These are phyloP conservation scores for Merops nubicus DNA, from an alignment of 2,113 vertebrate species.

Conservation along the genomic window DNA sequence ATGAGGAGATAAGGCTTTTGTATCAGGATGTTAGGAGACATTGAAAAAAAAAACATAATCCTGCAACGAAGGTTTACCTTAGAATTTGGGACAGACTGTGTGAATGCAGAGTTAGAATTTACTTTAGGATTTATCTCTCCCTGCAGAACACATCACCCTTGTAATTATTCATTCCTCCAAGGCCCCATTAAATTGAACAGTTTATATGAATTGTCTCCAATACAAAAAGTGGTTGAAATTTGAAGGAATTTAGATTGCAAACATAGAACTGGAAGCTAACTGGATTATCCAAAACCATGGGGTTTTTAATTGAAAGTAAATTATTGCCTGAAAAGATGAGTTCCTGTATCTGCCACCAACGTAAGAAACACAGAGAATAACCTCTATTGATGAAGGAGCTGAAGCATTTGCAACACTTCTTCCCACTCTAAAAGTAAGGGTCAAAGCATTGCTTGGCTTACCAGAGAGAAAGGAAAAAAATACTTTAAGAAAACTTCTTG, in stretches of 20 bases:
- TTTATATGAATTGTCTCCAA: not conserved
- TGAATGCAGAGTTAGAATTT: not conserved
- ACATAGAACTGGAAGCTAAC: not conserved
- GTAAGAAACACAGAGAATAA: not conserved
- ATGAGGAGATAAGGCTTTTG: not conserved
- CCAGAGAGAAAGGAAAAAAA: not conserved
- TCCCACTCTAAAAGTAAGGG: not conserved
- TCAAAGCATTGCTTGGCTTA: not conserved
- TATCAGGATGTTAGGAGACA: not conserved
- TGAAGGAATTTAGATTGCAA: conserved; percentile 2
- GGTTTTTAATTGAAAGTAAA: not conserved
- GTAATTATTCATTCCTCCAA: not conserved
- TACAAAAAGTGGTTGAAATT: not conserved
- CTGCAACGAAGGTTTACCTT: not conserved
- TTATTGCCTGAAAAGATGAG: not conserved
- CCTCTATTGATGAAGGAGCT: not conserved
- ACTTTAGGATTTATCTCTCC: not conserved
- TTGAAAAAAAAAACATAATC: not conserved
- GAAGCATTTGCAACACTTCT: not conserved
- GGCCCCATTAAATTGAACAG: not conserved
- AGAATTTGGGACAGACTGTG: not conserved
- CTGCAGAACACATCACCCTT: not conserved
- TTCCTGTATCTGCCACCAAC: not conserved
- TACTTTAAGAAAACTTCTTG: not conserved
- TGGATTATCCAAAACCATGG: not conserved